phyloP scores from a whole-genome alignment of 2,888 invertebrate species.

The Hirtodrosophila duncani region DNA sequence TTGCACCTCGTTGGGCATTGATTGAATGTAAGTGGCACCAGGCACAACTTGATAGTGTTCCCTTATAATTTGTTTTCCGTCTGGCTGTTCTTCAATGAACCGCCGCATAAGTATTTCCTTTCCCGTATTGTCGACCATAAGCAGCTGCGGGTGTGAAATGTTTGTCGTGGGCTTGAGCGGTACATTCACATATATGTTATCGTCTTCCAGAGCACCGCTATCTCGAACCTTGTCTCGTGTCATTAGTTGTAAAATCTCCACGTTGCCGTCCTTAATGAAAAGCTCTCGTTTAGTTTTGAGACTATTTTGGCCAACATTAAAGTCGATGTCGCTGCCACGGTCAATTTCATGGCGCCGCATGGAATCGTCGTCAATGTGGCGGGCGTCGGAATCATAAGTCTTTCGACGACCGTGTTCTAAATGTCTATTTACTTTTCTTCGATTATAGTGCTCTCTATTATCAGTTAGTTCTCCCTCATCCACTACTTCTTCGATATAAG shows the following conservation, averaged over 20 bases:
- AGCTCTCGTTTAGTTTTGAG: slow-evolving; percentile 81
- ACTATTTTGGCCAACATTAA: slow-evolving; percentile 73
- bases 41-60: slow-evolving; percentile 79
- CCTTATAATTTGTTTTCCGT: slow-evolving; percentile 82
- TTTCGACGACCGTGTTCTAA: slow-evolving; percentile 45
- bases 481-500: slow-evolving; percentile 76
- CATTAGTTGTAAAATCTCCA: slow-evolving; percentile 88
- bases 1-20: slow-evolving; percentile 77
- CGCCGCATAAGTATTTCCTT: slow-evolving; percentile 90
- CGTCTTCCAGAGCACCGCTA: slow-evolving; percentile 79
- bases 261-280: slow-evolving; percentile 90
- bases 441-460: slow-evolving; percentile 56
- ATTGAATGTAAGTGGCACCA: slow-evolving; percentile 74
- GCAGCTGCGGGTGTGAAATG: slow-evolving; percentile 82
- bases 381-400: slow-evolving; percentile 56
- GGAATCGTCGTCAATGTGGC: slow-evolving; percentile 85
- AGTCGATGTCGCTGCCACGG: slow-evolving; percentile 84
- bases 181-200: slow-evolving; percentile 81
- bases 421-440: slow-evolving; percentile 72
- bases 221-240: slow-evolving; percentile 83
- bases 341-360: slow-evolving; percentile 88
- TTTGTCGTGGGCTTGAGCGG: slow-evolving; percentile 80
- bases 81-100: slow-evolving; percentile 89
- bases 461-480: slow-evolving; percentile 63
- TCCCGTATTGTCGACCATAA: slow-evolving; percentile 87